Conservation (phyloP, 1,140 invertebrate genomes). For the Sinonovacula constricta region DNA sequence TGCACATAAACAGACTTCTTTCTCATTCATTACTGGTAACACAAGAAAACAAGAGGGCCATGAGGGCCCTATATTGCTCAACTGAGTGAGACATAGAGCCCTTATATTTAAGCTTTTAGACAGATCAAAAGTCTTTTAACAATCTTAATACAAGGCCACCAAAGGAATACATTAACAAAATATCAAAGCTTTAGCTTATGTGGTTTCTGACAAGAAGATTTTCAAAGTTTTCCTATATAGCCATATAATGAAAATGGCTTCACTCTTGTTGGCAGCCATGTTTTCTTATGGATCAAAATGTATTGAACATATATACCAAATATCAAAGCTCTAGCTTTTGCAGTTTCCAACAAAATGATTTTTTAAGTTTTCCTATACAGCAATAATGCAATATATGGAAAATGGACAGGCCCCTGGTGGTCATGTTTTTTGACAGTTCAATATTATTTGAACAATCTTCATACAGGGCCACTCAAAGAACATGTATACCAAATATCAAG, state of each 20-base stretch:
- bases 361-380: background rate
- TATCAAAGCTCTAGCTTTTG: background rate
- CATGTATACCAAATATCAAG: too few relatives aligned
- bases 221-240: too few relatives aligned
- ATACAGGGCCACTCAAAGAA: too few relatives aligned
- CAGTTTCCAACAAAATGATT: background rate
- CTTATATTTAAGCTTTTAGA: background rate
- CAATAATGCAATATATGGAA: background rate
- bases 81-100: background rate
- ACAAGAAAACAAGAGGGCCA: background rate
- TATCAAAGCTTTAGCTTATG: background rate
- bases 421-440: background rate
- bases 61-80: background rate
- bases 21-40: too few relatives aligned
- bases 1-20: too few relatives aligned
- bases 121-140: background rate
- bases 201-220: background rate
- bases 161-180: background rate
- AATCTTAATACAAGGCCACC: background rate
- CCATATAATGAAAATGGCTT: too few relatives aligned
- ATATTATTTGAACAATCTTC: background rate
- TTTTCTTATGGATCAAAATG: too few relatives aligned
- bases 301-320: background rate
- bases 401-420: too few relatives aligned
- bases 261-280: too few relatives aligned